phyloP scores from a whole-genome alignment of 2,113 vertebrate genomes.

The Passer montanus region DNA sequence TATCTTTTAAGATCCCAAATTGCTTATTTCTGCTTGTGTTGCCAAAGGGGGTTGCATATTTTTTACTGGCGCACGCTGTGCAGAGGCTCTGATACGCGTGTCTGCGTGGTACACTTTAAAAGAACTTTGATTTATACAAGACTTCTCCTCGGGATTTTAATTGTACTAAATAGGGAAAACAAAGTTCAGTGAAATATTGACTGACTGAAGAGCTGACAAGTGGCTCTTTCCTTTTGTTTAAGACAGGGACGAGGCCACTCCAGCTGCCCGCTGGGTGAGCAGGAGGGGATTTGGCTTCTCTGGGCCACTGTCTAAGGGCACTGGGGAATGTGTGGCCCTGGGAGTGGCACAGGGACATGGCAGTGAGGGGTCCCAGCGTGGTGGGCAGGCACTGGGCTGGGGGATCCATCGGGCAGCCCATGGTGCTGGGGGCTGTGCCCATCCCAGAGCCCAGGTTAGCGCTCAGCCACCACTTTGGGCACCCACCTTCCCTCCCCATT shows the following conservation, averaged over 20 bases:
- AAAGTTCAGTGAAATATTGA: conserved; percentile 57
- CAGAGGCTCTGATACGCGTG: conserved; percentile 3
- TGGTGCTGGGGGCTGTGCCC: neutral
- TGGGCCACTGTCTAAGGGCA: neutral
- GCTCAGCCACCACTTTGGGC: accelerated
- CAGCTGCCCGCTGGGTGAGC: accelerated
- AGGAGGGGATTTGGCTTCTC: neutral
- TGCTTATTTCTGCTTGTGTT: conserved; percentile 81
- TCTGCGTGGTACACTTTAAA: conserved; percentile 63
- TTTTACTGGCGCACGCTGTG: conserved; percentile 65
- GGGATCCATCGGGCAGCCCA: accelerated
- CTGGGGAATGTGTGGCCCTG: neutral
- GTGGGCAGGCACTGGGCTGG: neutral
- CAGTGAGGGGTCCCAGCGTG: accelerated
- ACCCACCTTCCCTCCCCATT: neutral
- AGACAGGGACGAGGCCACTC: accelerated
- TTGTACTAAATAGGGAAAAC: conserved; percentile 64
- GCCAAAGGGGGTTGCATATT: conserved; percentile 80
- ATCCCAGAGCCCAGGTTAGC: accelerated
- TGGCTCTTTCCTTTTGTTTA: neutral
- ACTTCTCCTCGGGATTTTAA: conserved; percentile 66
- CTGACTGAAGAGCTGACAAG: neutral
- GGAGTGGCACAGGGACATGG: accelerated
- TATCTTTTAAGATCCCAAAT: conserved; percentile 84
- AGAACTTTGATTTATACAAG: conserved; percentile 76